A percentile compares a stretch with the other conserved stretches of the same genome.
phyloP scores from a whole-genome alignment of 1,140 invertebrate species.

The Drosophila eugracilis region DNA sequence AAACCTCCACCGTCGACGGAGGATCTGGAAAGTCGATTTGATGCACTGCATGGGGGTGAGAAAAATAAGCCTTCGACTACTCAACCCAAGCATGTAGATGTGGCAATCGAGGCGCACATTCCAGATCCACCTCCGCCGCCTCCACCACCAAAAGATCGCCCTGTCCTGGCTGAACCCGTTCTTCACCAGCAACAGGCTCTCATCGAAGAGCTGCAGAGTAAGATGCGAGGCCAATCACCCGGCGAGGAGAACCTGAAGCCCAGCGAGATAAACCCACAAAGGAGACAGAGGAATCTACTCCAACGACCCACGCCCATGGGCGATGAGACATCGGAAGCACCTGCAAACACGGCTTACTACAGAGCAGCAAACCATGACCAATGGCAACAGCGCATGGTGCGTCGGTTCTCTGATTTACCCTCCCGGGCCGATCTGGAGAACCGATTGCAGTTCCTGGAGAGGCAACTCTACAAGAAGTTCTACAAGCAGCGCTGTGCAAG shows the following conservation, averaged over 20 bases:
- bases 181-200: slow-evolving; percentile 62
- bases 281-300: slow-evolving; percentile 36
- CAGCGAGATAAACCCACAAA: slow-evolving; percentile 73
- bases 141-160: slow-evolving; percentile 36
- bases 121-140: slow-evolving; percentile 55
- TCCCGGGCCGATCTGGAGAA: slow-evolving; percentile 83
- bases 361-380: slow-evolving; percentile 80
- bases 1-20: slow-evolving; percentile 56
- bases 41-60: slow-evolving; percentile 56
- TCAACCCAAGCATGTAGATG: slow-evolving; percentile 46
- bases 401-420: slow-evolving; percentile 84
- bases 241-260: slow-evolving; percentile 75
- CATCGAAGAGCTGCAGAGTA: slow-evolving; percentile 75
- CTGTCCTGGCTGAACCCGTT: slow-evolving; percentile 16
- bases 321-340: slow-evolving; percentile 84
- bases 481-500: slow-evolving; percentile 84
- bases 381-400: slow-evolving; percentile 75
- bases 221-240: slow-evolving; percentile 61
- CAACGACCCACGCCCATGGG: slow-evolving; percentile 72
- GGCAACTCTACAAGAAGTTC: slow-evolving; percentile 80
- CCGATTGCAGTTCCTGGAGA: slow-evolving; percentile 82
- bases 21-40: slow-evolving; percentile 70
- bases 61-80: neutral
- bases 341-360: slow-evolving; percentile 82
- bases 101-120: slow-evolving; percentile 70